A percentile compares a stretch with the other conserved stretches of the same genome.
Evolutionary conservation across 2,888 invertebrate genomes (phyloP).

Genomic region (Morpho deidamia): DNA sequence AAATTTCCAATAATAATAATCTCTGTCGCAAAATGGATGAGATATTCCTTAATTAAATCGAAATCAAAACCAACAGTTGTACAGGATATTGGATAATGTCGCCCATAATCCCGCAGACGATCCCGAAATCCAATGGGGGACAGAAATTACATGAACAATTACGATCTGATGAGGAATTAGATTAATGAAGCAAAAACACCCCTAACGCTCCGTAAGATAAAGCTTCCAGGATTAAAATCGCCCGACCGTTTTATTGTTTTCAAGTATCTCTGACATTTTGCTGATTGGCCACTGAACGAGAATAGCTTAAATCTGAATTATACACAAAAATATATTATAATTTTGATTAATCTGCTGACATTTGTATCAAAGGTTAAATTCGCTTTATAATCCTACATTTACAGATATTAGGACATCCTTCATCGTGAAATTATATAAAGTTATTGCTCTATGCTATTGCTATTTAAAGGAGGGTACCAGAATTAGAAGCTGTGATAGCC

Average conservation of each 20-base stretch:
- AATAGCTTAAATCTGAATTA: neutral
- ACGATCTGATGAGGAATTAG: slow-evolving; percentile 49
- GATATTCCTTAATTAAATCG: slow-evolving; percentile 3
- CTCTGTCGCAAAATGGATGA: neutral
- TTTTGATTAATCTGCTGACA: no score
- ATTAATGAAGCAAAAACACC: slow-evolving; percentile 61
- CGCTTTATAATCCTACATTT: no score
- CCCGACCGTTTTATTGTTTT: slow-evolving; percentile 62
- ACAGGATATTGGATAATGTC: slow-evolving; percentile 6
- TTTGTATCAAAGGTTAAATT: no score
- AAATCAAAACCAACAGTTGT: slow-evolving; percentile 1
- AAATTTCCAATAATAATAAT: neutral
- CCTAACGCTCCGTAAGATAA: slow-evolving; percentile 49
- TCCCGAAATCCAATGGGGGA: slow-evolving; percentile 16
- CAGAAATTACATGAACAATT: slow-evolving; percentile 42
- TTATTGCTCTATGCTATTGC: no score
- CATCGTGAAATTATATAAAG: no score
- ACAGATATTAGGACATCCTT: no score
- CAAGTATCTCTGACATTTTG: slow-evolving; percentile 37
- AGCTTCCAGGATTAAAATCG: slow-evolving; percentile 53
- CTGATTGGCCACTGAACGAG: slow-evolving; percentile 8
- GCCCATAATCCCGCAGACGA: slow-evolving; percentile 1
- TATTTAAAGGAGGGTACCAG: no score
- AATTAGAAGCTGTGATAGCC: no score
- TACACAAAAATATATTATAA: neutral